phyloP scores from a whole-genome alignment of 2,797 vertebrate genomes.

The Clarias platycephalus region DNA sequence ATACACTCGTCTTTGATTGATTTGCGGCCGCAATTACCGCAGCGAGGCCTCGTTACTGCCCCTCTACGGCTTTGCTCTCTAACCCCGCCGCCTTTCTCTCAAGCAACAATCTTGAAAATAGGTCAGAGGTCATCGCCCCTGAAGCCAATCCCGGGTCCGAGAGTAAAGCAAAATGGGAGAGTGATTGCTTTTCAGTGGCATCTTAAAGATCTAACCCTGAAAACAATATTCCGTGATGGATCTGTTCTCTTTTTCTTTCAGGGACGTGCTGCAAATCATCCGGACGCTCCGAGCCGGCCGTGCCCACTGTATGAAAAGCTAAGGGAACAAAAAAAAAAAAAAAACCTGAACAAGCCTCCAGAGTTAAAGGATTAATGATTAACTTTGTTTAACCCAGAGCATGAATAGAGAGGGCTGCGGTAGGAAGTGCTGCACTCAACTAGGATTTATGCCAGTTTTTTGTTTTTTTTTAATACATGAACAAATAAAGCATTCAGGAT shows the following conservation, averaged over 20 bases:
- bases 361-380: conserved; percentile 64
- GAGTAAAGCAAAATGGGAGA: conserved; percentile 47
- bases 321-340: conserved; percentile 30
- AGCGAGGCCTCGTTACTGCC: conserved; percentile 44
- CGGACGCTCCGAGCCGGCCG: conserved; percentile 44
- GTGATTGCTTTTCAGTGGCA: conserved; percentile 48
- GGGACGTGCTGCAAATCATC: conserved; percentile 66
- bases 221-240: conserved; percentile 54
- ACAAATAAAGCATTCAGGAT: conserved; percentile 22
- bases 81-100: conserved; percentile 34
- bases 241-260: conserved; percentile 26
- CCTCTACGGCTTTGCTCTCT: conserved; percentile 38
- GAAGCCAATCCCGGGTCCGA: conserved; percentile 48
- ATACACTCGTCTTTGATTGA: conserved; percentile 47
- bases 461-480: conserved; percentile 13
- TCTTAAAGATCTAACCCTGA: conserved; percentile 48
- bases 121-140: conserved; percentile 46
- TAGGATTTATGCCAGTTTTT: conserved; percentile 23
- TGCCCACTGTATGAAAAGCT: conserved; percentile 38
- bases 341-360: conserved; percentile 30
- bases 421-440: conserved; percentile 40
- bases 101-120: conserved; percentile 46
- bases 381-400: conserved; percentile 59
- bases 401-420: conserved; percentile 44
- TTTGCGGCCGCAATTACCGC: conserved; percentile 50